These are phyloP conservation scores for Rhabditoides inermis DNA, from an alignment of 2,888 invertebrate genomes.

Conservation along the genomic window DNA sequence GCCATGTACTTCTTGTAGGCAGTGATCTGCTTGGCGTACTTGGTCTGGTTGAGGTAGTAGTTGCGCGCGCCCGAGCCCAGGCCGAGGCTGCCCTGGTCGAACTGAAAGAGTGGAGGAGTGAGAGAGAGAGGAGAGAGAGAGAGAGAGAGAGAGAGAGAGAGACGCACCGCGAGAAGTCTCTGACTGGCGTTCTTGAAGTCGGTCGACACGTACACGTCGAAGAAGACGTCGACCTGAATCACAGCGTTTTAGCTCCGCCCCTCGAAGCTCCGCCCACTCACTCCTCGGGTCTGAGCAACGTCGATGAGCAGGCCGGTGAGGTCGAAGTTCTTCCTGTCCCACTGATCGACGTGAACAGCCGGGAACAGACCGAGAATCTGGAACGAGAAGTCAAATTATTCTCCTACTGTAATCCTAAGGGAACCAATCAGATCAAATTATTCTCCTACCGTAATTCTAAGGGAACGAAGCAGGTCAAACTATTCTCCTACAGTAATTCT, in stretches of 20 bases:
- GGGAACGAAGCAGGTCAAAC: not conserved
- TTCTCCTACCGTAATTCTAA: too few relatives aligned
- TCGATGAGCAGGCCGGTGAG: slow-evolving; percentile 22
- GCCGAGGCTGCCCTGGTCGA: slow-evolving; percentile 49
- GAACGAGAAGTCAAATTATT: too few relatives aligned
- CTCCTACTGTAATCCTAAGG: too few relatives aligned
- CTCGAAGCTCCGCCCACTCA: too few relatives aligned
- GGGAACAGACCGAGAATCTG: slow-evolving; percentile 42
- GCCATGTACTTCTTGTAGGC: slow-evolving; percentile 44
- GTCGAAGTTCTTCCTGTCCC: slow-evolving; percentile 15
- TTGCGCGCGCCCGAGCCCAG: slow-evolving; percentile 47
- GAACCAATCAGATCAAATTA: slow-evolving; percentile 4
- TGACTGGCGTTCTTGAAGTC: slow-evolving; percentile 45
- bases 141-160: not conserved
- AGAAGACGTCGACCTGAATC: slow-evolving; percentile 47
- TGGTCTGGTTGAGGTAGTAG: slow-evolving; percentile 46
- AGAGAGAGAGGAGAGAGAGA: not conserved
- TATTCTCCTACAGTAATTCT: slow-evolving; percentile 6
- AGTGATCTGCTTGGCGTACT: slow-evolving; percentile 47
- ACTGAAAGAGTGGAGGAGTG: slow-evolving; percentile 16
- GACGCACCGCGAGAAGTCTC: too few relatives aligned
- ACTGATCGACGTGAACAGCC: slow-evolving; percentile 31
- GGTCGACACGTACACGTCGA: slow-evolving; percentile 49
- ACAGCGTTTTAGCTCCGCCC: too few relatives aligned
- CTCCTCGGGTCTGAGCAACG: too few relatives aligned